These are phyloP conservation scores for Papilio polytes DNA, from an alignment of 1,140 invertebrate species.

Conservation along the genomic window DNA sequence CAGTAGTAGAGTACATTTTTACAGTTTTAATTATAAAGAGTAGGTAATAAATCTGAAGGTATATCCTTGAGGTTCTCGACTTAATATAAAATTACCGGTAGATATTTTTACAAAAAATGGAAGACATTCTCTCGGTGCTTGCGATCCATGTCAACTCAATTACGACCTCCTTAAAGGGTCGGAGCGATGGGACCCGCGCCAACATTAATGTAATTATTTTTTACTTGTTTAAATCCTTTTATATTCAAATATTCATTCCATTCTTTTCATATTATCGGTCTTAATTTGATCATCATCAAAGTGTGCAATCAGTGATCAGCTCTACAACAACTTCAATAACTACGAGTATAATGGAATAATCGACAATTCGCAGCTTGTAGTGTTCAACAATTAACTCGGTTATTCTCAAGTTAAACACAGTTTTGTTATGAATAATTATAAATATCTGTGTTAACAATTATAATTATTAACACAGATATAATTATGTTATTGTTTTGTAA, in stretches of 20 bases:
- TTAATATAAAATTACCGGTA: background rate
- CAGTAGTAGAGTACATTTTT: too few relatives aligned
- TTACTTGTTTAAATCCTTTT: background rate
- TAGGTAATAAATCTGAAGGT: background rate
- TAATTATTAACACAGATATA: background rate
- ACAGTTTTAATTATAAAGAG: background rate
- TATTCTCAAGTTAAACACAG: background rate
- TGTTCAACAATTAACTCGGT: background rate
- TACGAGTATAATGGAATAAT: background rate
- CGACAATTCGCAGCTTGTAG: background rate
- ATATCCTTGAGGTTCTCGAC: background rate
- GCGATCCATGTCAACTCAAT: conserved; percentile 5
- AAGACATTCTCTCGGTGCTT: background rate
- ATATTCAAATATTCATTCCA: background rate
- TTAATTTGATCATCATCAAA: too few relatives aligned
- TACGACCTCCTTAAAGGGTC: background rate
- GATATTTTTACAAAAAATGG: background rate
- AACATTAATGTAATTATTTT: background rate
- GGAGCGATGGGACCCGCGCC: background rate
- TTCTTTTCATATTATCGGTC: background rate
- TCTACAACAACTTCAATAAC: background rate
- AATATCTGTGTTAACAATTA: too few relatives aligned
- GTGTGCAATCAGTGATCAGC: background rate
- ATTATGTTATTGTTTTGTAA: background rate
- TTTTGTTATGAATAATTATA: background rate